Percentiles rank a stretch among this genome's conserved stretches.
Evolutionary conservation across 64 coral and sea anemone species (phyloP).

Genomic region (Orbicella faveolata): DNA sequence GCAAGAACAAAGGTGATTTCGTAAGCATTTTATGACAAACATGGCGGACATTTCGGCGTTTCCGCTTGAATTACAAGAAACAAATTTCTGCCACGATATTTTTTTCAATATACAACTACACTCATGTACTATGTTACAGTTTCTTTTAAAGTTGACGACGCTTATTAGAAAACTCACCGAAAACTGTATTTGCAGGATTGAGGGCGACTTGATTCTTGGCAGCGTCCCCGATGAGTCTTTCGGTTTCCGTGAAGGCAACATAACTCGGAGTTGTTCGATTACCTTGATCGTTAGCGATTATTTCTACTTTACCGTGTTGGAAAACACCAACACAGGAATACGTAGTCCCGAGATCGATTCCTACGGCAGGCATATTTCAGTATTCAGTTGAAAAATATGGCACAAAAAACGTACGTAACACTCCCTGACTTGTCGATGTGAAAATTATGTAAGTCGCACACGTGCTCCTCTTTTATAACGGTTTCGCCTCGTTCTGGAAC

Average conservation of each 20-base stretch:
- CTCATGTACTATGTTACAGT: neutral
- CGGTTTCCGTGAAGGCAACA: slow-evolving; percentile 73
- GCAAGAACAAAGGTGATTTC: slow-evolving; percentile 37
- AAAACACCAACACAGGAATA: slow-evolving; percentile 87
- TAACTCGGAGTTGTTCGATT: slow-evolving; percentile 85
- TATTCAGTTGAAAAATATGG: neutral
- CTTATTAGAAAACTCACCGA: slow-evolving; percentile 33
- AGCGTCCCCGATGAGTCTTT: slow-evolving; percentile 74
- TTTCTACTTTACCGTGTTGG: slow-evolving; percentile 87
- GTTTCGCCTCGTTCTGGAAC: slow-evolving; percentile 35
- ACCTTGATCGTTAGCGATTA: slow-evolving; percentile 84
- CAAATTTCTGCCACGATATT: neutral
- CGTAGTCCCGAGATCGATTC: slow-evolving; percentile 87
- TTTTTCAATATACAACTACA: neutral
- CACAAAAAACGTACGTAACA: neutral
- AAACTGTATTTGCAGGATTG: slow-evolving; percentile 77
- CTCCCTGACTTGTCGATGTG: neutral
- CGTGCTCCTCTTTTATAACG: neutral
- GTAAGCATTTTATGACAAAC: neutral
- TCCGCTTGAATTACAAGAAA: too few relatives aligned
- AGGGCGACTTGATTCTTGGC: slow-evolving; percentile 88
- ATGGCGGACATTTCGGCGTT: neutral
- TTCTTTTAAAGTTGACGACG: neutral
- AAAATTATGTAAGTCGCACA: neutral
- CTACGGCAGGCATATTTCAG: slow-evolving; percentile 35